Evolutionary conservation across 2,113 vertebrate species (phyloP).

Genomic region (Cheilinus undulatus): DNA sequence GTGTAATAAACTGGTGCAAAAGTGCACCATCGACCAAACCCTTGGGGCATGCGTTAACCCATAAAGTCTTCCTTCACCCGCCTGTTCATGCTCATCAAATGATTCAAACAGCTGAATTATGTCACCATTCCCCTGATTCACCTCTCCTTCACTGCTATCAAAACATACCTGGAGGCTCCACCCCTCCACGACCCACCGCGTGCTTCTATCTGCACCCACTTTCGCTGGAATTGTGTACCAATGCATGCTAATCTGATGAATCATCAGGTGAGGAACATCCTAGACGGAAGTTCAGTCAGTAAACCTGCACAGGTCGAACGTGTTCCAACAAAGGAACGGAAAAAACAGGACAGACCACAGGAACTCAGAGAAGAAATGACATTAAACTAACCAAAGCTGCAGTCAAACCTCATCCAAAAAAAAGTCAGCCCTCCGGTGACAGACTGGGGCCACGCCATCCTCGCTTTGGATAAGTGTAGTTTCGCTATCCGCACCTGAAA

Average conservation of each 20-base stretch:
- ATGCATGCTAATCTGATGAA: not conserved
- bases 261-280: not conserved
- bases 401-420: too few species aligned
- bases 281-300: not conserved
- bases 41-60: too few species aligned
- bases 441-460: too few species aligned
- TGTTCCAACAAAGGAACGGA: slow-evolving; percentile 6
- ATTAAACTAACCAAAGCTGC: not conserved
- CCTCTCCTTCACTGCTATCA: too few species aligned
- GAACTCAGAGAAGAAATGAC: slow-evolving; percentile 4
- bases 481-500: too few species aligned
- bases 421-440: too few species aligned
- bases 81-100: not conserved
- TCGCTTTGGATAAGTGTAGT: too few species aligned
- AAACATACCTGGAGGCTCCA: not conserved
- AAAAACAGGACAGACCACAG: not conserved
- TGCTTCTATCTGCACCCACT: not conserved
- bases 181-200: not conserved
- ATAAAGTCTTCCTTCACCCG: too few species aligned
- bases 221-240: too few species aligned
- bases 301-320: not conserved
- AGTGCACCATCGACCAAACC: too few species aligned
- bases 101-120: not conserved
- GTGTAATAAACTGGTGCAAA: too few species aligned
- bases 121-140: not conserved